phyloP scores from a whole-genome alignment of 2,113 vertebrate species.

The Emydocephalus ijimae region DNA sequence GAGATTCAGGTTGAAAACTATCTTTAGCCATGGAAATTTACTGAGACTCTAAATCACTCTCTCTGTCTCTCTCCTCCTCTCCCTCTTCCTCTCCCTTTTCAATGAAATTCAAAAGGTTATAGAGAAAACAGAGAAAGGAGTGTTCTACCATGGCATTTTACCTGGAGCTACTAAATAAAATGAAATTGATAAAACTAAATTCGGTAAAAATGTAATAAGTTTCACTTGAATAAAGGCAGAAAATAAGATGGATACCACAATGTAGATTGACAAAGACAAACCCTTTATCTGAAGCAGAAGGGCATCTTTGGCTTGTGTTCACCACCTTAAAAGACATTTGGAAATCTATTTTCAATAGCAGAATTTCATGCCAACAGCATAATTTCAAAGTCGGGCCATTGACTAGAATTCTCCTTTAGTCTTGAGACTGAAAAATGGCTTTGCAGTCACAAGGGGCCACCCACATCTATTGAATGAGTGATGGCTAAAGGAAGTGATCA shows the following conservation, averaged over 20 bases:
- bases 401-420: background rate
- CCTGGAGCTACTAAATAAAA: background rate
- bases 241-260: background rate
- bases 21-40: background rate
- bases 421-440: background rate
- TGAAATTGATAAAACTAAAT: background rate
- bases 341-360: background rate
- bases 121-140: background rate
- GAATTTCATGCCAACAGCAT: background rate
- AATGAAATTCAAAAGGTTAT: background rate
- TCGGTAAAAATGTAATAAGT: background rate
- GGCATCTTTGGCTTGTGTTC: background rate
- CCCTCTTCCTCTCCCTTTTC: background rate
- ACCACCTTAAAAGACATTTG: background rate
- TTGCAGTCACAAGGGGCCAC: background rate
- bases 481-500: background rate
- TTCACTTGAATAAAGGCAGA: background rate
- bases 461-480: background rate
- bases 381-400: too few species aligned
- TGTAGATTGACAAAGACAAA: background rate
- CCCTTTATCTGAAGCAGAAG: background rate
- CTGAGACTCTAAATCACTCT: background rate
- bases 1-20: background rate
- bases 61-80: background rate
- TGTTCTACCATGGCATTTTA: background rate